Base-by-base conservation (phyloP, 2,797 vertebrate species). In the Bucorvus abyssinicus region DNA sequence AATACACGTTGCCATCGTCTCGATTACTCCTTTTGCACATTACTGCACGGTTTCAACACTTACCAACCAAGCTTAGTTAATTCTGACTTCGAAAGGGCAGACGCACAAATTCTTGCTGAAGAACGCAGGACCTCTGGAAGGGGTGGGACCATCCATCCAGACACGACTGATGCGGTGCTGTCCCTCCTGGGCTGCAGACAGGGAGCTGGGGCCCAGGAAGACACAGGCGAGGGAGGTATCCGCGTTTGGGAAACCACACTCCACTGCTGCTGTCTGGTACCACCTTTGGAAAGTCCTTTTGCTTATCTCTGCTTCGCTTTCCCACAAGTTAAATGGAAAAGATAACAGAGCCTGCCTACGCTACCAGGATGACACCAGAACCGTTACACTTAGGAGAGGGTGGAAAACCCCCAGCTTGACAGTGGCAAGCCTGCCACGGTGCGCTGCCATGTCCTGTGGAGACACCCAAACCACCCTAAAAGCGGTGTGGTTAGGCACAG, bases 1-100 rank as follows among this genome's bases (percentile, higher is more conserved):
- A 73, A 84, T 60, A 42, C 4, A 27, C 0, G 0, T 29, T 5
- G 0, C 21, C 5, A 27, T 50, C 36, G 40, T 89, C 56, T 78
- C 27, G 15, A 50, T 86, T 56, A 60, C 27, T 57, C 36, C 11
- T 67, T 63, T 44, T 42, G 7, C 7, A 14, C 36, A 21, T 49
- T 90, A 20, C 21, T 65, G 40, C 24, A 3, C 16, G 14, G 29
- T 52, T 56, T 79, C 44, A 80, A 61, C 61, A 56, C n/a, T 82
- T 59, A 56, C 13, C 22, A 47, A 20, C 5, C 0, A 0, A 50
- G 14, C 78, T 52, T 1, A 55, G 17, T 47, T 69, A 44, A 52
- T 78, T 78, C 50, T 64, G 32, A 45, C 19, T 52, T 84, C 15
- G 14, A 91, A 90, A 59, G 14, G 10, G 47, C 30, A 84, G 77